phyloP scores from a whole-genome alignment of 2,797 vertebrate species.

The Cyclopterus lumpus region DNA sequence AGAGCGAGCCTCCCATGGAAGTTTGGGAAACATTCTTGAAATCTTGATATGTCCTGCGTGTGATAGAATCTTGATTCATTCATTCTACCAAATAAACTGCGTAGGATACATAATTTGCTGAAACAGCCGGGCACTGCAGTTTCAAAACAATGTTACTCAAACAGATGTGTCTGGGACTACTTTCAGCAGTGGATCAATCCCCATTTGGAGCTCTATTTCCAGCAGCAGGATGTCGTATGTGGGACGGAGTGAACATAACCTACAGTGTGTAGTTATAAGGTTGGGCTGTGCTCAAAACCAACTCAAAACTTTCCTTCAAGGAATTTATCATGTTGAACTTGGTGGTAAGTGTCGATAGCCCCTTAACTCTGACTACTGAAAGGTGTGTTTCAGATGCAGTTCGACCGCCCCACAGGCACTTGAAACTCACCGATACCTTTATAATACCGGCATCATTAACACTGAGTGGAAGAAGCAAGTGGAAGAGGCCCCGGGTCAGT shows the following conservation, averaged over 20 bases:
- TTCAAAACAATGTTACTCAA: background rate
- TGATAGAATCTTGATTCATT: background rate
- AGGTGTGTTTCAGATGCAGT: background rate
- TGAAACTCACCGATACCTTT: background rate
- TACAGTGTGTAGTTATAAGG: background rate
- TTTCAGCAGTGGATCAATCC: background rate
- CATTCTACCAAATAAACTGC: background rate
- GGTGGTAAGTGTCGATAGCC: too few species aligned
- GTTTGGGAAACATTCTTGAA: background rate
- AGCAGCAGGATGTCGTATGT: background rate
- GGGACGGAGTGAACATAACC: background rate
- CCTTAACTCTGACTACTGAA: too few species aligned
- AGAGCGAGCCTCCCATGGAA: background rate
- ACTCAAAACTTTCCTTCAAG: too few species aligned
- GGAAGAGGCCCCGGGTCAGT: too few species aligned
- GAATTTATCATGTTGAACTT: too few species aligned
- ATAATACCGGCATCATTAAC: background rate
- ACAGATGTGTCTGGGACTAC: background rate
- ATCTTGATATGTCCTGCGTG: conserved; percentile 1
- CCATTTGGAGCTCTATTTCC: background rate
- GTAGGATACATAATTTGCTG: background rate
- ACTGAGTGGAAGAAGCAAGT: background rate
- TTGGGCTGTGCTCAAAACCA: too few species aligned
- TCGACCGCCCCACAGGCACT: background rate
- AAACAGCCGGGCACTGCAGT: background rate